Percentiles rank a stretch among this genome's conserved stretches.
Conservation (phyloP, 2,797 vertebrate genomes). For the Megaceryle alcyon region DNA sequence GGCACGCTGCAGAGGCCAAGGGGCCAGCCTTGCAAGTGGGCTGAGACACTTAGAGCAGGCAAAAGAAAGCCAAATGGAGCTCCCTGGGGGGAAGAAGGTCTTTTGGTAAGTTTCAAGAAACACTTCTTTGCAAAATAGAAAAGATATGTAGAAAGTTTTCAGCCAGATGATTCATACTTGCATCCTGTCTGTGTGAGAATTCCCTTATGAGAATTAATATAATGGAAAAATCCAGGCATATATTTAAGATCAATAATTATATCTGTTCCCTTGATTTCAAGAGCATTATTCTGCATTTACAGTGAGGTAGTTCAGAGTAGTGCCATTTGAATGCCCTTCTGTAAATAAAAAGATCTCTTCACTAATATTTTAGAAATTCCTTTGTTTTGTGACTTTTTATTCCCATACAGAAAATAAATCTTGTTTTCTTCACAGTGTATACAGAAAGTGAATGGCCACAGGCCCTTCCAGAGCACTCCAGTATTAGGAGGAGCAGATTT, state of each 20-base stretch:
- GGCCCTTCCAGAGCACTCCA: not conserved
- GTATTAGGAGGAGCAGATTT: not conserved
- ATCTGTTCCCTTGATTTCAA: not conserved
- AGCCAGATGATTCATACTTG: not conserved
- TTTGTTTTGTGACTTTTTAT: not conserved
- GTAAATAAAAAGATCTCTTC: not conserved
- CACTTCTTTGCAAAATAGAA: not conserved
- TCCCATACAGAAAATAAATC: not conserved
- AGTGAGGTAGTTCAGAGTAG: not conserved
- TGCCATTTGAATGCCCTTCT: not conserved
- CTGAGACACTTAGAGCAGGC: not conserved
- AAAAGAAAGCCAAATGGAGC: rapidly evolving
- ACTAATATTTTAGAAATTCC: not conserved
- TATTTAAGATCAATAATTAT: not conserved
- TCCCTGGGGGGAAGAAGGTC: not conserved
- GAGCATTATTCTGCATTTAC: not conserved
- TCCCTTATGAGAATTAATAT: not conserved
- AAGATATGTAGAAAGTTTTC: not conserved
- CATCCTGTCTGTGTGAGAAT: not conserved
- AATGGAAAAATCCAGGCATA: not conserved
- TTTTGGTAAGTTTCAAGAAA: not conserved
- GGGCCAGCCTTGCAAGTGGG: not conserved
- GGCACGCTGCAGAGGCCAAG: not conserved
- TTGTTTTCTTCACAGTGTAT: not conserved
- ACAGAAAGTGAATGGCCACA: not conserved